Percentiles rank a stretch among this genome's conserved stretches.
These are phyloP conservation scores for Drosophila subquinaria DNA, from an alignment of 2,888 invertebrate genomes.

Conservation along the genomic window DNA sequence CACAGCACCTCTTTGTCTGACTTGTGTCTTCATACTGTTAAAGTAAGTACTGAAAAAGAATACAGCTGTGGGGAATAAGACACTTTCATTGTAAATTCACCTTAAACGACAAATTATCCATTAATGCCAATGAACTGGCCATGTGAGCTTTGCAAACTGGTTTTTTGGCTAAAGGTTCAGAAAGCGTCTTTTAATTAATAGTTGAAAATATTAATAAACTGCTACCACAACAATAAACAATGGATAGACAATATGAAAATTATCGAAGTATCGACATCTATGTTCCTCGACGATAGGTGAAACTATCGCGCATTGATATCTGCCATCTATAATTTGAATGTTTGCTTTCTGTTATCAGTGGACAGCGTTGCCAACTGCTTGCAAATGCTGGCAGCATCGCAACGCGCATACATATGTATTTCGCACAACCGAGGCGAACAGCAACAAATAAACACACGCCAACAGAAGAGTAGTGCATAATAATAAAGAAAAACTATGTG, in stretches of 20 bases:
- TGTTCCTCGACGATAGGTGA: not conserved
- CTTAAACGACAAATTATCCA: conserved; percentile 43
- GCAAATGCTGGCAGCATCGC: conserved; percentile 16
- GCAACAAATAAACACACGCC: conserved; percentile 52
- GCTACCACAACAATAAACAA: conserved; percentile 20
- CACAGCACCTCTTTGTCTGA: not conserved
- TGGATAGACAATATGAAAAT: not conserved
- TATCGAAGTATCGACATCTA: conserved; percentile 3
- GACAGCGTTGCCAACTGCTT: conserved; percentile 48
- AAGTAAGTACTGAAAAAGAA: not conserved
- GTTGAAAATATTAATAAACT: conserved; percentile 2
- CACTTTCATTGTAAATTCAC: conserved; percentile 6
- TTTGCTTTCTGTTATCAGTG: conserved; percentile 48
- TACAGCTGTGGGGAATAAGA: not conserved
- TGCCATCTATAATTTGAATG: conserved; percentile 26
- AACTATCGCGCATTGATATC: not conserved
- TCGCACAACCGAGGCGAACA: conserved; percentile 49
- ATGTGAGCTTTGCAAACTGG: conserved; percentile 42
- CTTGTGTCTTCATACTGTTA: not conserved
- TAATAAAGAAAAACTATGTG: conserved; percentile 31
- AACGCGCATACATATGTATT: conserved; percentile 51
- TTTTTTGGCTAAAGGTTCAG: conserved; percentile 3
- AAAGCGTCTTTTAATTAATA: not conserved
- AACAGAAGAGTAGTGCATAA: conserved; percentile 18
- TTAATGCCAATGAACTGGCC: conserved; percentile 13